Percentiles rank a stretch among this genome's conserved stretches.
Conservation (phyloP, 2,888 invertebrate species). For the Athalia circularis region DNA sequence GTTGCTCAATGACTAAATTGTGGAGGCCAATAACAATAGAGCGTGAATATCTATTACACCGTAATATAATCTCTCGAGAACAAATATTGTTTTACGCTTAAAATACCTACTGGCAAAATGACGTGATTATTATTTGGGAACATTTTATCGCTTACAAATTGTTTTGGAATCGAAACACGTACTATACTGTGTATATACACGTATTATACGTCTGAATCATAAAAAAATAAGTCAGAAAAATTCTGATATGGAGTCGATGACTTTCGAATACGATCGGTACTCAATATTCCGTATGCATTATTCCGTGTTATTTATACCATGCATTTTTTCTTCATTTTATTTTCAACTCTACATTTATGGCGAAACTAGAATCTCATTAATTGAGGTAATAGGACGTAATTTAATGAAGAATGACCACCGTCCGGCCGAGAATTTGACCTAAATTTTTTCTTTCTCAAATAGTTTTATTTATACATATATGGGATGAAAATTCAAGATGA, state of each 20-base stretch:
- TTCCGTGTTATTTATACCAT: no score
- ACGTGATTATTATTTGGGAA: slow-evolving; percentile 12
- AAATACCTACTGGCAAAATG: neutral
- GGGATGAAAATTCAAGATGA: neutral
- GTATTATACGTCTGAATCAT: slow-evolving; percentile 10
- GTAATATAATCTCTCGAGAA: no score
- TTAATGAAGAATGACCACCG: neutral
- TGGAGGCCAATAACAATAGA: no score
- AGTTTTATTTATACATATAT: neutral
- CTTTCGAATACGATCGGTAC: no score
- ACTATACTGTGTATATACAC: slow-evolving; percentile 14
- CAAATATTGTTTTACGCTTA: neutral
- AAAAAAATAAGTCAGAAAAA: neutral
- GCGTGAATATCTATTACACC: no score
- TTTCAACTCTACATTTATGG: neutral
- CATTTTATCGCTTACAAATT: slow-evolving; percentile 25
- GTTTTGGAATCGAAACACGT: slow-evolving; percentile 18
- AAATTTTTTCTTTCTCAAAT: neutral
- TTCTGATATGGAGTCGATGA: no score
- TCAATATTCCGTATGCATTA: no score
- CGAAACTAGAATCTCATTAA: neutral
- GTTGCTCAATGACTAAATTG: neutral
- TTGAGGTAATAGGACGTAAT: neutral
- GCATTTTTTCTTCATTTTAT: no score
- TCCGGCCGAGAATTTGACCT: neutral